Base-by-base conservation (phyloP, 2,113 vertebrate species). In the Oreochromis niloticus region DNA sequence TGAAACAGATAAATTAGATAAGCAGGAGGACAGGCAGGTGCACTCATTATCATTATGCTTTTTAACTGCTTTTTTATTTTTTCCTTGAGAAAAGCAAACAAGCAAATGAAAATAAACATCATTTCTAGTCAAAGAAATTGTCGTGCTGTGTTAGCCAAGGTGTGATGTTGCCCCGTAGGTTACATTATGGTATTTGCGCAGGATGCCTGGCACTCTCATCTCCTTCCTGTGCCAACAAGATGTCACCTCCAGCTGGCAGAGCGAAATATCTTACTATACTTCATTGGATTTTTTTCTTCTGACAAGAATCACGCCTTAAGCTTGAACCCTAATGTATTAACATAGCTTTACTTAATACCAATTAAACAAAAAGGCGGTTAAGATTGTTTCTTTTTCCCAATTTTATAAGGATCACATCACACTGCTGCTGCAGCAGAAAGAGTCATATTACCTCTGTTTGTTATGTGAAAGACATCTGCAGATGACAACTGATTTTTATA, bases 211-310 rank as follows among this genome's bases (percentile, higher is more conserved):
- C 55, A 17, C 81, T 41, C 54, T 89, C 75, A 27, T 68, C 66
- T 80, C 71, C 57, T 84, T 61, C 82, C 73, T 73, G 41, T 90
- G 86, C 83, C 85, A 91, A 78, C 63, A 84, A 68, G 68, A 81
- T 90, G 88, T 86, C 89, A 83, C 48, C 81, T 84, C 59, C 59
- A n/a, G 46, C 80, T 52, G 36, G 83, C 43, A 61, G 63, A 48
- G 68, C 8, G 4, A 84, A 80, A 63, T 52, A 55, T 79, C 43
- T 59, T 9, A 73, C 27, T 59, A 13, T 19, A 48, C 41, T 9
- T 41, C 59, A 36, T 43, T 59, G 3, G 27, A 68, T 41, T 34
- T 43, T 22, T 43, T 61, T 16, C 10, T 50, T 81, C 59, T 68
- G 27, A 68, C 59, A 83, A 36, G 81, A 66, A 68, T 66, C 27